Evolutionary conservation across 1,140 invertebrate species (phyloP), one percentile per base, ranked within the genome.

Genomic region (Rhopalosiphum maidis): DNA sequence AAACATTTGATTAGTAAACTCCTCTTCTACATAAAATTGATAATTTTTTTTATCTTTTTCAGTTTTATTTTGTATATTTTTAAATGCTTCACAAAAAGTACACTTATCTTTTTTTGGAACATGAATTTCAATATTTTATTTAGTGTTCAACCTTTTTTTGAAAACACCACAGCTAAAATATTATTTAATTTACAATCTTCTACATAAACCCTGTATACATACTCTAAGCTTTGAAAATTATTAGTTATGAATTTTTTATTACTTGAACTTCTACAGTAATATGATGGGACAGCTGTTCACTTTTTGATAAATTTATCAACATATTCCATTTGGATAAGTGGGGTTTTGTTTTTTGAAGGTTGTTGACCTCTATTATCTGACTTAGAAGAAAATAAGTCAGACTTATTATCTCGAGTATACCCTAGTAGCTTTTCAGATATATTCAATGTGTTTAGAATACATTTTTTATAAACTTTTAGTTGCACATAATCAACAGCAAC

Each of bases 361-460:
- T 83, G 37, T 83, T 35, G 41, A 83, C 82, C 82, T 83, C 82
- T 83, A 83, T 83, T 83, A 83, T 83, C 82, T 22, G 82, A 7
- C 7, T 83, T 83, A 37, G 82, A 11, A 37, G 82, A 37, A 83
- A 83, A 83, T 83, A 83, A 83, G 22, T 83, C 82, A 37, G 21
- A 23, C 35, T 83, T 83, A 41, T 83, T 83, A 83, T 83, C 35
- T 37, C 37, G n/a, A 83, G 82, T 83, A 83, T 83, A 88, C 86
- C 86, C n/a, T 30, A 87, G 86, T 8, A 87, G 46, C 25, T 51
- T 88, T 88, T 88, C 46, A 88, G 43, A 88, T 88, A 51, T 88
- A 88, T 88, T 88, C 25, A 88, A 51, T 48, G 86, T 88, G 25
- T 88, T 83, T 37, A 83, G 37, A n/a, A 83, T 83, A 83, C 23